A percentile compares a stretch with the other conserved stretches of the same genome.
Evolutionary conservation across 2,113 vertebrate species (phyloP).

Genomic region (Siniperca knerii): DNA sequence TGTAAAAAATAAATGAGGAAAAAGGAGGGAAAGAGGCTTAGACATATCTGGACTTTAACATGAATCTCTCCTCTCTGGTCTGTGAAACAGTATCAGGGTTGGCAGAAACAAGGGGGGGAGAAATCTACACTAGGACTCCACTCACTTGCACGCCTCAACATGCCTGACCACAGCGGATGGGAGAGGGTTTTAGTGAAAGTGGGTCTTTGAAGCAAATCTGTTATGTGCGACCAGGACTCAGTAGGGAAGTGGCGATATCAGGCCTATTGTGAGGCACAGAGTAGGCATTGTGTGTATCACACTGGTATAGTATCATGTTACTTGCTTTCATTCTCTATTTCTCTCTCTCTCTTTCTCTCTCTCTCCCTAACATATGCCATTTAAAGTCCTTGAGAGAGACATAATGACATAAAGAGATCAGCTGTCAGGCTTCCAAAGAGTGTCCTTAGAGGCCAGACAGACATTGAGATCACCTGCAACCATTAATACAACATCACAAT

Average conservation of each 20-base stretch:
- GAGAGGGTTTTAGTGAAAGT: constrained; percentile 49
- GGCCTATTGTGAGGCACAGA: constrained; percentile 68
- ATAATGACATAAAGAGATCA: constrained; percentile 66
- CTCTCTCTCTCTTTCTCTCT: constrained; percentile 10
- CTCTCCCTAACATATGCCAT: constrained; percentile 52
- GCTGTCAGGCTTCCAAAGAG: constrained; percentile 61
- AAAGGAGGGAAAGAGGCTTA: neutral
- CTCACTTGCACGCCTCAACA: constrained; percentile 26
- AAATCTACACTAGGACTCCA: constrained; percentile 21
- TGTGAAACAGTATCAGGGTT: constrained; percentile 31
- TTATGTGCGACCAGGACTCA: constrained; percentile 48
- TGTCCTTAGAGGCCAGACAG: constrained; percentile 53
- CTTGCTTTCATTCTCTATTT: constrained; percentile 63
- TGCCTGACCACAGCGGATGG: neutral
- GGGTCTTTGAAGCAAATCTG: constrained; percentile 65
- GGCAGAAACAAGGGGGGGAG: constrained; percentile 11
- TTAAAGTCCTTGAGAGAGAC: constrained; percentile 61
- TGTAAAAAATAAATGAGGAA: constrained; percentile 10
- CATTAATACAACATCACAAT: constrained; percentile 61
- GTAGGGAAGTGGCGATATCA: constrained; percentile 59
- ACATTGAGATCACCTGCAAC: constrained; percentile 44
- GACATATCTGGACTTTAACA: constrained; percentile 43
- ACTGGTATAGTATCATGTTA: constrained; percentile 63
- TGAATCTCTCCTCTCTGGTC: constrained; percentile 34
- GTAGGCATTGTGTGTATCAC: constrained; percentile 69